A percentile compares a stretch with the other conserved stretches of the same genome.
Evolutionary conservation across 2,888 invertebrate species (phyloP).

Genomic region (Torymus auratus): DNA sequence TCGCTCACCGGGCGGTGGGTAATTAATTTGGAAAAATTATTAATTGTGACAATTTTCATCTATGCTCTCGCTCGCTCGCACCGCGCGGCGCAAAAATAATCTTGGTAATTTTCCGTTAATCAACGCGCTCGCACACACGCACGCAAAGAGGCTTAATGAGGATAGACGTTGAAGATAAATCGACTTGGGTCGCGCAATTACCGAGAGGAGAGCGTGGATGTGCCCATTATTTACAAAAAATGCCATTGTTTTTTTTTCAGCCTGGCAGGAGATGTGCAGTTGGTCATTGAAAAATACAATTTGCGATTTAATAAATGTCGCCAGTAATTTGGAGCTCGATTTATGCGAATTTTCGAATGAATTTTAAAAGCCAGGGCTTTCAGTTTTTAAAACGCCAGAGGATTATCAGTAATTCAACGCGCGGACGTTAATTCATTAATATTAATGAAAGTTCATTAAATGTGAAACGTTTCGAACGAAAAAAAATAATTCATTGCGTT

Average conservation of each 20-base stretch:
- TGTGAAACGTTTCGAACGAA: background rate
- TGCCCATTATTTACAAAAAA: slow-evolving; percentile 45
- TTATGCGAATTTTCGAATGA: slow-evolving; percentile 17
- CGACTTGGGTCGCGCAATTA: slow-evolving; percentile 49
- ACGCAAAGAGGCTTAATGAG: slow-evolving; percentile 49
- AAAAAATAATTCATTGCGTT: too few relatives aligned
- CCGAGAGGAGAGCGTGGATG: slow-evolving; percentile 17
- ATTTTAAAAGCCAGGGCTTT: background rate
- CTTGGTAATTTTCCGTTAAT: slow-evolving; percentile 57
- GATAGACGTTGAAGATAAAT: slow-evolving; percentile 54
- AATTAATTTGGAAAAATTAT: slow-evolving; percentile 73
- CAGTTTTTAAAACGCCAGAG: slow-evolving; percentile 2
- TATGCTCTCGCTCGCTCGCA: slow-evolving; percentile 15
- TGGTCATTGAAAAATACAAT: slow-evolving; percentile 21
- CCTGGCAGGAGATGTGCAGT: background rate
- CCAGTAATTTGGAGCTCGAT: slow-evolving; percentile 22
- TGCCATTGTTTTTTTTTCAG: slow-evolving; percentile 9
- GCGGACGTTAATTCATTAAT: too few relatives aligned
- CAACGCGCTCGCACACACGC: slow-evolving; percentile 30
- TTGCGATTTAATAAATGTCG: slow-evolving; percentile 35
- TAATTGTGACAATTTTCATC: slow-evolving; percentile 70
- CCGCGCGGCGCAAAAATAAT: slow-evolving; percentile 45
- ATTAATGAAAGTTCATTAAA: background rate
- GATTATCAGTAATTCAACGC: background rate
- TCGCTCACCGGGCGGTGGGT: slow-evolving; percentile 59